phyloP scores from a whole-genome alignment of 2,113 vertebrate species.

The Sciurus niger region DNA sequence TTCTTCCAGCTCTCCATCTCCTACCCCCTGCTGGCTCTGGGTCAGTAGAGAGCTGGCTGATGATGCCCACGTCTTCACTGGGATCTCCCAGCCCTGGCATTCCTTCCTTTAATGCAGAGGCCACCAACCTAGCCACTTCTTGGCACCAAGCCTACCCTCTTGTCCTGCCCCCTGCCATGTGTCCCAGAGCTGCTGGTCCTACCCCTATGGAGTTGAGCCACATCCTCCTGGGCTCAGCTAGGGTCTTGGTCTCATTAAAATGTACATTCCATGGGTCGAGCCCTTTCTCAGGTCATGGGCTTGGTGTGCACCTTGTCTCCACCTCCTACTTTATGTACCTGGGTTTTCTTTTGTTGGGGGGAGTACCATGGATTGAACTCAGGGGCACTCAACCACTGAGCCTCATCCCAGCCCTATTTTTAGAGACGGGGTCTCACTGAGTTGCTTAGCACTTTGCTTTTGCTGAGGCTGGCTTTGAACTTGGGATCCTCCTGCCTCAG shows the following conservation, averaged over 20 bases:
- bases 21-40: background rate
- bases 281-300: background rate
- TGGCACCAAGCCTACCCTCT: background rate
- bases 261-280: background rate
- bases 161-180: background rate
- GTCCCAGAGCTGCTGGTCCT: background rate
- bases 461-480: too few relatives aligned
- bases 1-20: background rate
- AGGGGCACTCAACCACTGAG: too few relatives aligned
- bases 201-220: background rate
- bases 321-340: background rate
- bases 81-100: background rate
- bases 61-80: background rate
- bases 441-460: too few relatives aligned
- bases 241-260: background rate
- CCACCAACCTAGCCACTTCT: background rate
- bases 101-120: background rate
- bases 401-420: too few relatives aligned
- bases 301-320: background rate
- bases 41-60: background rate
- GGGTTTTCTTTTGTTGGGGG: background rate
- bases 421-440: too few relatives aligned
- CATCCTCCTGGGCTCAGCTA: background rate
- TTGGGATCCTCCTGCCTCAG: too few relatives aligned
- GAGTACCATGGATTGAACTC: too few relatives aligned